Evolutionary conservation across 92 coral and sea anemone genomes (phyloP), one percentile per base, ranked within the genome.

Genomic region (Epizoanthus ramosus): DNA sequence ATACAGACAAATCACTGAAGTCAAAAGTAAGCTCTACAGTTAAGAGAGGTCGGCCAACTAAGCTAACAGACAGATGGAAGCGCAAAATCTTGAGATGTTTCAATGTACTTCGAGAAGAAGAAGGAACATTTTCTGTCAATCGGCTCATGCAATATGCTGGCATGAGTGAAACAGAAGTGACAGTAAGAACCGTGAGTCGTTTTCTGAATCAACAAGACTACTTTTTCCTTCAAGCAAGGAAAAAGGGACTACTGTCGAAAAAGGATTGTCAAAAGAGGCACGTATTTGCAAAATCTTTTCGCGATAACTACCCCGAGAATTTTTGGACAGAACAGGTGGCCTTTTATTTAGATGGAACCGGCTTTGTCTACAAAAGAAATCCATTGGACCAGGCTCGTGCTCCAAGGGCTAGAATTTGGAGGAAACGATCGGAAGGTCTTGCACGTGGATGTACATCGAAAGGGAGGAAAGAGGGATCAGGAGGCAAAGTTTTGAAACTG

Each of bases 261-360:
- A 41, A 19, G 2, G 88, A 88, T 57, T 18, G 59, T 0, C 45
- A 17, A 37, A 24, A 68, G 39, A 18, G 86, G 4, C 56, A 41
- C 3, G 54, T 57, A 19, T 84, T 79, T 47, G 89, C 88, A 16
- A 75, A 19, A 61, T 22, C 39, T 45, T 47, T 79, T 45, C 41
- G 25, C 37, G 72, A 57, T 14, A 31, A 60, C 16, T 76, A 21
- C 13, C 35, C 54, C 3, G 25, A 24, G 17, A 52, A 88, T 24
- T 63, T 83, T 12, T 84, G 91, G 91, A 79, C 81, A 60, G 23
- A 57, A 9, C 3, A 59, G 19, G 31, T 88, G 4, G 80, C 75
- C 0, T 88, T 88, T 79, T 88, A 88, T 71, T 53, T 88, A 31
- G 91, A 87, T 25, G 91, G 88, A 45, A 84, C 79, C 0, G 85